Evolutionary conservation across 2,888 invertebrate genomes (phyloP).

Genomic region (Lysandra coridon): DNA sequence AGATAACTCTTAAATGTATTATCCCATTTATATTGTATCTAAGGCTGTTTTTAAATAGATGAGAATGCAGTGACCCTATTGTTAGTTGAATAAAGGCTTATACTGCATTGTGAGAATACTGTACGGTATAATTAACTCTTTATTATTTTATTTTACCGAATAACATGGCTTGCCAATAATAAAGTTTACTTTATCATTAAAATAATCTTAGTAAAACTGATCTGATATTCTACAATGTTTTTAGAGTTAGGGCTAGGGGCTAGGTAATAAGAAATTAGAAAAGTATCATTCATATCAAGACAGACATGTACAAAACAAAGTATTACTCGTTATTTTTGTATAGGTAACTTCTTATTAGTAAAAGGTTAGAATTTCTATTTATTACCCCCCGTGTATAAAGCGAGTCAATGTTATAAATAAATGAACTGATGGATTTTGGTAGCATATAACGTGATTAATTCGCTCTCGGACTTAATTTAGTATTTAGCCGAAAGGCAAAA

Average conservation of each 20-base stretch:
- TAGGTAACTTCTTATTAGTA: too few species aligned
- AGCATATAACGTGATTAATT: neutral
- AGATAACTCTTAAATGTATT: slow-evolving; percentile 63
- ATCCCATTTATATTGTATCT: slow-evolving; percentile 58
- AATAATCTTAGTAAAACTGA: too few species aligned
- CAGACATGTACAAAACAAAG: too few species aligned
- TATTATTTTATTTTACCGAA: neutral
- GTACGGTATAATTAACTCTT: neutral
- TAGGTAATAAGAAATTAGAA: too few species aligned
- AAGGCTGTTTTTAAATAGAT: slow-evolving; percentile 57
- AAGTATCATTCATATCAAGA: too few species aligned
- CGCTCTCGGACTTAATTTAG: slow-evolving; percentile 1
- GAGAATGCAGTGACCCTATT: slow-evolving; percentile 46
- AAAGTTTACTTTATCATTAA: neutral
- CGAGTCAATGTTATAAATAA: neutral
- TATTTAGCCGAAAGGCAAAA: slow-evolving; percentile 6
- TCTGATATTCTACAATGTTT: too few species aligned
- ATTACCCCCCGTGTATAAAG: neutral
- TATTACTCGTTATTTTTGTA: too few species aligned
- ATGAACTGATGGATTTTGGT: neutral
- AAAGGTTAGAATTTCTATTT: neutral
- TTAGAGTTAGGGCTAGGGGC: too few species aligned
- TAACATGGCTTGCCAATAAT: neutral
- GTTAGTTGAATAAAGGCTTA: slow-evolving; percentile 7
- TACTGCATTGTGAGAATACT: slow-evolving; percentile 41